A percentile compares a stretch with the other conserved stretches of the same genome.
Conservation (phyloP, 2,888 invertebrate species). For the Elysia crispata region DNA sequence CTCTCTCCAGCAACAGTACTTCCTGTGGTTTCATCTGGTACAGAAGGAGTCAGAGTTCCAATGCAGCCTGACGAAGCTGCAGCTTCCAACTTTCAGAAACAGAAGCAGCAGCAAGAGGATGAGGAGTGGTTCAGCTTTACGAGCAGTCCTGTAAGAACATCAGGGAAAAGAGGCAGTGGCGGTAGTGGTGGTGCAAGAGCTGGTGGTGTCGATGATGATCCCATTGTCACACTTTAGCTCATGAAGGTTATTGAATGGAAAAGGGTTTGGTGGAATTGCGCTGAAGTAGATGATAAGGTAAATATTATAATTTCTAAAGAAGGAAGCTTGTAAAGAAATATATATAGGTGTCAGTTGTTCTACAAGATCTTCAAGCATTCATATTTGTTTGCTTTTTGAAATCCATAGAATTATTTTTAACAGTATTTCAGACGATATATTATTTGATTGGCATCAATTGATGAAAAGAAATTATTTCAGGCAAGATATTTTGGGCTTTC, state of each 20-base stretch:
- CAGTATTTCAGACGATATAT: too few relatives aligned
- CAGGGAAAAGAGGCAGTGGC: neutral
- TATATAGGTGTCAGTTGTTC: neutral
- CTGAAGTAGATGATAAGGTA: neutral
- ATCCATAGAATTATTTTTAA: too few relatives aligned
- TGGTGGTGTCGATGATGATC: slow-evolving; percentile 55
- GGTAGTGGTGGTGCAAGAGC: neutral
- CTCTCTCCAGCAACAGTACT: slow-evolving; percentile 53
- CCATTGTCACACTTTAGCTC: slow-evolving; percentile 57
- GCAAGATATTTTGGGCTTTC: too few relatives aligned
- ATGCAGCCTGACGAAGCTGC: slow-evolving; percentile 6
- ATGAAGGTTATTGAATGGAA: neutral
- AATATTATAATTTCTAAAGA: neutral
- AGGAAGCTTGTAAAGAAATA: slow-evolving; percentile 1
- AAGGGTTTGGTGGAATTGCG: neutral
- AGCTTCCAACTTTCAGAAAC: slow-evolving; percentile 3
- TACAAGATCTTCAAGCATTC: neutral
- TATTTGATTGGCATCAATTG: too few relatives aligned
- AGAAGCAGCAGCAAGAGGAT: slow-evolving; percentile 23
- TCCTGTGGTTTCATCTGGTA: neutral
- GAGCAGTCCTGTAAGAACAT: neutral
- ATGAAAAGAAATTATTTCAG: too few relatives aligned
- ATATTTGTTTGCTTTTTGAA: neutral
- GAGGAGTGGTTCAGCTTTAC: neutral
- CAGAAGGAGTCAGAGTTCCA: neutral